These are phyloP conservation scores for Anguilla marmorata DNA, from an alignment of 2,797 vertebrate species.

Conservation along the genomic window DNA sequence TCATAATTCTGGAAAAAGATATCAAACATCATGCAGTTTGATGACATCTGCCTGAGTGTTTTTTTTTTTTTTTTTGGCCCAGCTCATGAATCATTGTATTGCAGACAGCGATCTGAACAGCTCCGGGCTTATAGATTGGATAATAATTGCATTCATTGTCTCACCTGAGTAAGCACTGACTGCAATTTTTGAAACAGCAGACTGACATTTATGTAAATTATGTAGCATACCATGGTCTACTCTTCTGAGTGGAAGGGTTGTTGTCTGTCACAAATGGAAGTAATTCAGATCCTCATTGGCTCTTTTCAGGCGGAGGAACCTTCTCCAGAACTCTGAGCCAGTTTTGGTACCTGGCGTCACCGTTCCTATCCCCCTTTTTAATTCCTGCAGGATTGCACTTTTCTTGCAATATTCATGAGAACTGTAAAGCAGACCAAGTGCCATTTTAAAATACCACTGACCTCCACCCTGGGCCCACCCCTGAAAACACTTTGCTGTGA, in stretches of 20 bases:
- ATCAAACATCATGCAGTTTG: not conserved
- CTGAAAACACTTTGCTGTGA: not conserved
- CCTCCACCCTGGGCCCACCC: not conserved
- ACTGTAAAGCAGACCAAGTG: no score
- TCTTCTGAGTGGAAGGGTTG: not conserved
- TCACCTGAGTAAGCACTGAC: not conserved
- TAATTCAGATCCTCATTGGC: no score
- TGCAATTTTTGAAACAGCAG: not conserved
- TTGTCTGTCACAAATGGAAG: not conserved
- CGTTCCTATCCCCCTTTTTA: not conserved
- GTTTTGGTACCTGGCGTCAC: no score
- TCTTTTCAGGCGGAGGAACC: not conserved
- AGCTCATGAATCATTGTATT: not conserved
- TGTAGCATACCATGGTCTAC: not conserved
- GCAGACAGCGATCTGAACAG: not conserved
- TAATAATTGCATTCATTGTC: not conserved
- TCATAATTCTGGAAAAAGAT: not conserved
- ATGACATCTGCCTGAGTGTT: not conserved
- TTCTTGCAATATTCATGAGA: no score
- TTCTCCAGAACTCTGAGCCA: not conserved
- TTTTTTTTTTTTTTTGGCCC: not conserved
- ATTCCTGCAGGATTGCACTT: no score
- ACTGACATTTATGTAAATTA: not conserved
- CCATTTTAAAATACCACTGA: not conserved
- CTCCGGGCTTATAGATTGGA: not conserved